Evolutionary conservation across 2,113 vertebrate genomes (phyloP), one percentile per base, ranked within the genome.

Genomic region (Erpornis zantholeuca): DNA sequence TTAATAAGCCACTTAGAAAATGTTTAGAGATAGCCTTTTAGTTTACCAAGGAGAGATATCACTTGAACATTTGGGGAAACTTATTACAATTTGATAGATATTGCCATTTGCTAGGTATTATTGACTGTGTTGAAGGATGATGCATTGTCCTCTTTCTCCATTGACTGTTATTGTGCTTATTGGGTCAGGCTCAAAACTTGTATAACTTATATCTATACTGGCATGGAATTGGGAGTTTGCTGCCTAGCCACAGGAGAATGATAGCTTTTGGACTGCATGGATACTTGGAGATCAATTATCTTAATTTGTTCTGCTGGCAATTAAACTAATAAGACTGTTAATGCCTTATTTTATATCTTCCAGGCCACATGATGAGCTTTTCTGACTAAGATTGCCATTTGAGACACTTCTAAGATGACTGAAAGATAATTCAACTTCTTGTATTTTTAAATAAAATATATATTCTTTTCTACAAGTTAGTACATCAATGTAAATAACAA

Each of bases 251-350:
- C 23, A 28, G 57, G 63, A 83, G 57, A 84, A 61, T 1, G 2
- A 64, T 54, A 66, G 44, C 28, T 94, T 93, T 94, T 91, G 85
- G 84, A 77, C 59, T 82, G 50, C 8, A 25, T 52, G 76, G 33
- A 38, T 71, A 49, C 72, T 88, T 92, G 80, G 69, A 71, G 68
- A 71, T 86, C 65, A 92, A 88, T 88, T 93, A 84, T 88, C 82
- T 88, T 96, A 86, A 96, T 93, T 96, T 90, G 53, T 71, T 94
- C 60, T 86, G 18, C 72, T 92, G 86, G 64, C 90, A 92, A 54
- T 53, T 40, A 65, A 93, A 60, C 14, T 42, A 78, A 54, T 75
- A 92, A 76, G 86, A 88, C 53, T 82, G 56, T 79, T 96, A 93
- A 92, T 92, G 84, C 56, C 18, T 81, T 94, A 64, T 95, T 96